Conservation (phyloP, 2,113 vertebrate species). For the Vimba vimba region DNA sequence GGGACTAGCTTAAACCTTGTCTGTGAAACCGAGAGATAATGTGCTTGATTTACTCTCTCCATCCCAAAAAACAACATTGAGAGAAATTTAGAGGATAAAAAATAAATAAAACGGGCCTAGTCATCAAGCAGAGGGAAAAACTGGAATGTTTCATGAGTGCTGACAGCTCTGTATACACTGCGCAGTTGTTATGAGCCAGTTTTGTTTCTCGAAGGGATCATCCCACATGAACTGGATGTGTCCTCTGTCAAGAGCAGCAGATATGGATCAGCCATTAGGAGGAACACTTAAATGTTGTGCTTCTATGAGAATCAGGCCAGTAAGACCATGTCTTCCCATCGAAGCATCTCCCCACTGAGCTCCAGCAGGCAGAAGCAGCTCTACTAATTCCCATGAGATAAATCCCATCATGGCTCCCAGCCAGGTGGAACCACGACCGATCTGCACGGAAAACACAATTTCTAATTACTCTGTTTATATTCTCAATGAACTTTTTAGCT, state of each 20-base stretch:
- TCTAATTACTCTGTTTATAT: conserved; percentile 50
- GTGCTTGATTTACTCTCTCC: background rate
- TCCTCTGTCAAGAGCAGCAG: conserved; percentile 6
- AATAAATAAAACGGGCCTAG: background rate
- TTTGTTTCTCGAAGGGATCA: background rate
- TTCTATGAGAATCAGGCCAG: conserved; percentile 47
- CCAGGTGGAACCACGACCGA: conserved; percentile 46
- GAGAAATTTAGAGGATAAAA: background rate
- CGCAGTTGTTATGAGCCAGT: background rate
- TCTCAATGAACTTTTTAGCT: conserved; percentile 40
- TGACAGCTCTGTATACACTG: conserved; percentile 19
- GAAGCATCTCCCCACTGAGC: conserved; percentile 35
- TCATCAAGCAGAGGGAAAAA: background rate
- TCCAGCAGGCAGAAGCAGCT: conserved; percentile 23
- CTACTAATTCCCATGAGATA: conserved; percentile 44
- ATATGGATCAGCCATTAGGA: conserved; percentile 3
- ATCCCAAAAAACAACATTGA: background rate
- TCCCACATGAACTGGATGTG: conserved; percentile 2
- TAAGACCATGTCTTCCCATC: conserved; percentile 33
- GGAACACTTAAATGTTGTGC: conserved; percentile 12
- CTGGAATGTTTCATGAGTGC: background rate
- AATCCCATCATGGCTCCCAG: conserved; percentile 33
- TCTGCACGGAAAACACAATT: conserved; percentile 29
- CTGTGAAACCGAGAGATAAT: too few species aligned
- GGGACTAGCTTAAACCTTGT: too few species aligned